Evolutionary conservation across 2,888 invertebrate genomes (phyloP).

Genomic region (Phaedon cochleariae): DNA sequence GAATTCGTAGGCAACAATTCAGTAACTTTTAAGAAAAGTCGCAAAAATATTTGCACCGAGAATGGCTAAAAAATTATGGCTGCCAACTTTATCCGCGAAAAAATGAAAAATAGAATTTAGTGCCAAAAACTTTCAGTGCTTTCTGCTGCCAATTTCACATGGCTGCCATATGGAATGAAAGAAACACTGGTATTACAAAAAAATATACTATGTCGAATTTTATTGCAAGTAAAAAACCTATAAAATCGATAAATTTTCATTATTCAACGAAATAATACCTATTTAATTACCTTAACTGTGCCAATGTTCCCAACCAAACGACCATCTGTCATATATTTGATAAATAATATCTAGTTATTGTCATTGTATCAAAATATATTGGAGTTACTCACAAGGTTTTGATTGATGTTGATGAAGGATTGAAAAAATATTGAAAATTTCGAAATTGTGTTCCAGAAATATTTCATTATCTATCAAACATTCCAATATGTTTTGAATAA

Average conservation of each 20-base stretch:
- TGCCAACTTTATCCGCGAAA: conserved; percentile 32
- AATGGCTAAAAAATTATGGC: conserved; percentile 32
- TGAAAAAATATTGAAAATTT: neutral
- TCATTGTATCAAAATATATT: conserved; percentile 39
- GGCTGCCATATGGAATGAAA: conserved; percentile 54
- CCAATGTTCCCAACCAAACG: conserved; percentile 25
- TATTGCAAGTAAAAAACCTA: conserved; percentile 49
- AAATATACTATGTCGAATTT: conserved; percentile 53
- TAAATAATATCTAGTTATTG: conserved; percentile 37
- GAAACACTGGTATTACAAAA: conserved; percentile 41
- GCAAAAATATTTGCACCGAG: conserved; percentile 34
- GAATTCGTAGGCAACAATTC: conserved; percentile 52
- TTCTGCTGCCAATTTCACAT: conserved; percentile 47
- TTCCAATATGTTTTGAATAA: conserved; percentile 32
- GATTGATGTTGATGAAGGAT: neutral
- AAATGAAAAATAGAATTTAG: conserved; percentile 36
- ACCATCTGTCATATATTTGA: conserved; percentile 5
- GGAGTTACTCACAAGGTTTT: conserved; percentile 14
- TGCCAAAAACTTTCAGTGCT: conserved; percentile 45
- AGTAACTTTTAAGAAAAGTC: conserved; percentile 45
- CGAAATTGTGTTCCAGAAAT: neutral
- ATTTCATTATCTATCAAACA: conserved; percentile 4
- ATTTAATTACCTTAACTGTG: conserved; percentile 44
- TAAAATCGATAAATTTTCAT: conserved; percentile 43
- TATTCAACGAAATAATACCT: conserved; percentile 44